A percentile compares a stretch with the other conserved stretches of the same genome.
These are phyloP conservation scores for Hydropotes inermis DNA, from an alignment of 2,113 vertebrate species.

Conservation along the genomic window DNA sequence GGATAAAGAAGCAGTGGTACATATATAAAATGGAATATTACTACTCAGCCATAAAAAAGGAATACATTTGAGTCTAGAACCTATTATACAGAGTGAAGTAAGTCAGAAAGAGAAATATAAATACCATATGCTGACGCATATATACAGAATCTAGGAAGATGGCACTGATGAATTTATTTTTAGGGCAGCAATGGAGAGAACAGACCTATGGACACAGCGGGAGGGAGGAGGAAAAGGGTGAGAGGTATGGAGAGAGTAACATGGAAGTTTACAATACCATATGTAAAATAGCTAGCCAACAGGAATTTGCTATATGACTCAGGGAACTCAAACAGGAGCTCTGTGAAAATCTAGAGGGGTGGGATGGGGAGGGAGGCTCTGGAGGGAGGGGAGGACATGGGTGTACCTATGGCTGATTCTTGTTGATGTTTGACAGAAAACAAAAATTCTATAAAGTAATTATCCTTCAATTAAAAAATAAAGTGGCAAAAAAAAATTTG, in stretches of 20 bases:
- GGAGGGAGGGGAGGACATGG: background rate
- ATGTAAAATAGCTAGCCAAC: background rate
- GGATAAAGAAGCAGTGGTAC: background rate
- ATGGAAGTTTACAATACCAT: background rate
- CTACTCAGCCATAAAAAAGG: background rate
- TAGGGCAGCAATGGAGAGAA: background rate
- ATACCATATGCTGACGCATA: background rate
- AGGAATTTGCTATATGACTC: background rate
- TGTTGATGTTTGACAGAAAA: background rate
- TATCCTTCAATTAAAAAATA: background rate
- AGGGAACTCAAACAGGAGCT: background rate
- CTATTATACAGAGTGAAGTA: background rate
- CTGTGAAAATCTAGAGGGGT: background rate
- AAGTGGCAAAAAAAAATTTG: background rate
- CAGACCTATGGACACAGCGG: background rate
- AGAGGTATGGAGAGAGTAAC: background rate
- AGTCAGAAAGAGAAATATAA: background rate
- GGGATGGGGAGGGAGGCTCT: background rate
- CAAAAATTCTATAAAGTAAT: background rate
- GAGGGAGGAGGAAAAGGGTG: background rate
- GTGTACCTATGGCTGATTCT: background rate
- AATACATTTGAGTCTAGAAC: background rate
- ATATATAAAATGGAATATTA: background rate
- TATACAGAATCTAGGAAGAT: background rate
- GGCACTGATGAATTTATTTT: background rate